Base-by-base conservation (phyloP, 2,888 invertebrate species). In the Lasioglossum calceatum region DNA sequence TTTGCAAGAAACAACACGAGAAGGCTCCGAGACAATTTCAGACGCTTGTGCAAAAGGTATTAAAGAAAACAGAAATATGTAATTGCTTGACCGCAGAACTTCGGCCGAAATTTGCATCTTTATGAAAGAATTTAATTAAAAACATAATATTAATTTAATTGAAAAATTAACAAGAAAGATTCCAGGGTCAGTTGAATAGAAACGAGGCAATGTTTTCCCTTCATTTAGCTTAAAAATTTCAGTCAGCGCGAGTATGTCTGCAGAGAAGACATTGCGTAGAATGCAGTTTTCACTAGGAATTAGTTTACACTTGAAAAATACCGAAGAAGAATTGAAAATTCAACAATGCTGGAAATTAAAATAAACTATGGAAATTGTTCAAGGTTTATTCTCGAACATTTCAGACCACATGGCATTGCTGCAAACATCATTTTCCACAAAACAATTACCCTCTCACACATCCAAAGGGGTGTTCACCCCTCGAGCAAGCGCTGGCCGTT, bases 61-160 rank as follows among this genome's bases (percentile, higher is more conserved):
- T 16, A 64, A 64, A 64, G 64, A 64, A 64, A 64, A 64, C 64
- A 64, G 27, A 64, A 16, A 32, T 64, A 64, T 64, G 27, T 64
- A 32, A 64, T 64, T 32, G 64, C 64, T 32, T 32, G 64, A 32
- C 64, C 14, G 32, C 64, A 1, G 64, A 16, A 32, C 27, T 7
- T 64, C 16, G 7, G 16, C 27, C 2, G 32, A 64, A 64, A 64
- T 64, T 64, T 64, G 64, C 64, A 64, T 64, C 16, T 64, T 64
- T 16, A 64, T 64, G 64, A 32, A 64, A 64, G 64, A 64, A 64
- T 64, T 64, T 64, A 64, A 64, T 64, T 64, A 64, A 64, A 64
- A 32, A 16, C 32, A 32, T 32, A 16, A 64, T 19, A 64, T 64
- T 64, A 64, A 64, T 32, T 64, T 64, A 5, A 23, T 47, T 50